Evolutionary conservation across 2,888 invertebrate species (phyloP).

Genomic region (Tenthredo notha): DNA sequence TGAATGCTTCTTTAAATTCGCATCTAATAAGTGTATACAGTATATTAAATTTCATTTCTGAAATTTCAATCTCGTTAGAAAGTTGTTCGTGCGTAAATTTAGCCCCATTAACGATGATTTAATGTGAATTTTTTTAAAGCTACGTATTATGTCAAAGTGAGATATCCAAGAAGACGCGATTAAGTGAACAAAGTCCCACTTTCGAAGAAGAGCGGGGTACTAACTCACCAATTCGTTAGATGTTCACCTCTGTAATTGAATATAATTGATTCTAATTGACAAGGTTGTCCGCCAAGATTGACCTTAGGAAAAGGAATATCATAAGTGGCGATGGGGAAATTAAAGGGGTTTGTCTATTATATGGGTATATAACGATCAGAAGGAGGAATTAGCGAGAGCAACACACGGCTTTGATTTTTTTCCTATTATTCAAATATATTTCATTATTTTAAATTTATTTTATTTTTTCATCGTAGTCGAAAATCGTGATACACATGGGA

Average conservation of each 20-base stretch:
- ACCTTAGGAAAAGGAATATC: not conserved
- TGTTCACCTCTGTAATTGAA: constrained; percentile 38
- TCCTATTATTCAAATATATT: not conserved
- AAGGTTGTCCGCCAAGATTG: constrained; percentile 19
- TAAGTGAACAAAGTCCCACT: not conserved
- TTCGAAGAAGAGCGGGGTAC: not conserved
- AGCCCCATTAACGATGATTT: not conserved
- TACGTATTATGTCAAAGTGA: not conserved
- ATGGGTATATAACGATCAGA: not conserved
- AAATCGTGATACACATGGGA: not conserved
- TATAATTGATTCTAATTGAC: constrained; percentile 39
- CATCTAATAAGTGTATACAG: too few species aligned
- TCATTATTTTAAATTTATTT: not conserved
- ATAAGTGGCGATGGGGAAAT: not conserved
- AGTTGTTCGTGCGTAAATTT: not conserved
- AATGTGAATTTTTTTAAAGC: not conserved
- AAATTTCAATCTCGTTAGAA: not conserved
- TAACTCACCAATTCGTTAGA: constrained; percentile 21
- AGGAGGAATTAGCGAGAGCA: not conserved
- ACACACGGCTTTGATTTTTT: not conserved
- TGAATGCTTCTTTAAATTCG: too few species aligned
- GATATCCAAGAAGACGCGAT: not conserved
- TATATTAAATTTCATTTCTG: not conserved
- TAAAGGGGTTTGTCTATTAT: not conserved
- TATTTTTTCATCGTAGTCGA: not conserved